Conservation (phyloP, 2,888 invertebrate species). For the Xylophagus ater region DNA sequence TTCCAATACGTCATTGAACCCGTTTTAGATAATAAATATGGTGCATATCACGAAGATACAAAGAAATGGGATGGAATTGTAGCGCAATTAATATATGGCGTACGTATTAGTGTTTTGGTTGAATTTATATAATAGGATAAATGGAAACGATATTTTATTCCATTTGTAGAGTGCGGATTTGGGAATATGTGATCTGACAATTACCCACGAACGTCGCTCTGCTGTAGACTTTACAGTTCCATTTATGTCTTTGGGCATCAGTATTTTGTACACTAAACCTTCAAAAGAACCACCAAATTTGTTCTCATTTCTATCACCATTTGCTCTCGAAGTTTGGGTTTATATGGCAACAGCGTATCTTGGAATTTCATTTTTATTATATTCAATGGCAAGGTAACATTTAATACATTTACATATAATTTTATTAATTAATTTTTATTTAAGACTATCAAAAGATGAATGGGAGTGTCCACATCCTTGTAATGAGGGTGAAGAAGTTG, state of each 20-base stretch:
- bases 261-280: constrained; percentile 69
- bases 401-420: too few species aligned
- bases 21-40: constrained; percentile 18
- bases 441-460: constrained; percentile 74
- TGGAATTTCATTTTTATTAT: constrained; percentile 63
- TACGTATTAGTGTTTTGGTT: constrained; percentile 12
- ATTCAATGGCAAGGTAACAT: constrained; percentile 56
- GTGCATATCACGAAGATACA: constrained; percentile 16
- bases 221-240: constrained; percentile 88
- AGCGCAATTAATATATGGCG: constrained; percentile 18
- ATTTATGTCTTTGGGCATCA: constrained; percentile 86
- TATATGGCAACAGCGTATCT: constrained; percentile 74
- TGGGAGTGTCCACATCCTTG: constrained; percentile 92
- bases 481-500: constrained; percentile 68
- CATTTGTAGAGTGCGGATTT: constrained; percentile 70
- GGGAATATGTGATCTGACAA: constrained; percentile 85
- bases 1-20: constrained; percentile 24
- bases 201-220: constrained; percentile 72
- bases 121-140: background rate
- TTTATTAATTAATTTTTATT: too few species aligned
- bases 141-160: background rate
- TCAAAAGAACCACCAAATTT: constrained; percentile 64
- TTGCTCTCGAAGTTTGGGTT: constrained; percentile 72
- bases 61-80: constrained; percentile 23
- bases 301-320: constrained; percentile 74